Conservation (phyloP, 30 jellyfish, hydroid and myxozoan species). For the Aurelia sp. region DNA sequence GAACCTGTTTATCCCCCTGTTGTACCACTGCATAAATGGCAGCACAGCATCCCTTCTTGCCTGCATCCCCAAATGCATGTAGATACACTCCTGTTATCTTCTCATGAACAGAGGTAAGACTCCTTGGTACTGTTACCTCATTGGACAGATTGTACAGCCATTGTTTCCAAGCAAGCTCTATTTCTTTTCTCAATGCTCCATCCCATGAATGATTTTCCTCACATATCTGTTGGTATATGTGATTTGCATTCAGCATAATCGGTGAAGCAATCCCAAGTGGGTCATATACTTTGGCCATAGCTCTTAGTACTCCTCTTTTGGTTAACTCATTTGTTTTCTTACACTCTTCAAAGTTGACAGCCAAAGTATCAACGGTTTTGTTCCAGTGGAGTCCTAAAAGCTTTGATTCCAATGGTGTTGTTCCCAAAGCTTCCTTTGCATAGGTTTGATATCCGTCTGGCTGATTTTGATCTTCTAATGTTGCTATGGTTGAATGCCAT, state of each 20-base stretch:
- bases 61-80: conserved; percentile 12
- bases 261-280: not conserved
- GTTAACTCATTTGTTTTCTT: not conserved
- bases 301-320: not conserved
- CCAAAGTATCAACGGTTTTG: not conserved
- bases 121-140: not conserved
- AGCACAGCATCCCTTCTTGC: not conserved
- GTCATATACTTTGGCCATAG: not conserved
- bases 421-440: not conserved
- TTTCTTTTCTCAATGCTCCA: not conserved
- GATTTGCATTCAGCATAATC: not conserved
- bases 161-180: not conserved
- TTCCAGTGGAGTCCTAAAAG: not conserved
- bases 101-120: not conserved
- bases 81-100: not conserved
- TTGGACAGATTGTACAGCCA: not conserved
- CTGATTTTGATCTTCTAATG: too few species aligned
- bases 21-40: not conserved
- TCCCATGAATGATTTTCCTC: not conserved
- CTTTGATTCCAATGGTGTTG: not conserved
- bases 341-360: not conserved
- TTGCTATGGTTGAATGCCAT: too few species aligned
- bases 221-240: not conserved
- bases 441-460: not conserved
- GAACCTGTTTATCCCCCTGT: not conserved